Evolutionary conservation across 2,797 vertebrate species (phyloP), one percentile per base, ranked within the genome.

Genomic region (Uromys caudimaculatus): DNA sequence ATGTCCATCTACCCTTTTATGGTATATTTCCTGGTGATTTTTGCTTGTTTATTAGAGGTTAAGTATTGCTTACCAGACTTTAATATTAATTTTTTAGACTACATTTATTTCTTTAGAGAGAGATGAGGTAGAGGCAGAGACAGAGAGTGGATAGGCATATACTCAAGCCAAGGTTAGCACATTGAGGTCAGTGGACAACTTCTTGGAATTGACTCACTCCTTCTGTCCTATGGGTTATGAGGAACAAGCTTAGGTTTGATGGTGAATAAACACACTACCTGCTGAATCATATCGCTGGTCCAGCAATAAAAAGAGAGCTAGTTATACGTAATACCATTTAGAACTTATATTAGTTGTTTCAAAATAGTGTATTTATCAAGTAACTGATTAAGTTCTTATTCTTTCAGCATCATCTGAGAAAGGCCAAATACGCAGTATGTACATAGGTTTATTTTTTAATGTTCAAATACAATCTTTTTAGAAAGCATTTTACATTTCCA

Each of bases 401-500:
- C 1, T 88, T 87, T 64, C 89, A 94, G 92, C 32, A 91, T 78
- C 50, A 71, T 52, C 94, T 58, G 85, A 91, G 60, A 96, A 98
- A 90, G 29, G 13, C 29, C 85, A 93, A 90, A 44, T 54, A 19
- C 88, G 56, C 88, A 96, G 93, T 93, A 93, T 92, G 86, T 94
- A 96, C 81, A 79, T 47, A 9, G 27, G 54, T 76, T 94, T 95
- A 6, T 64, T 81, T 17, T 93, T 10, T 64, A 90, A 83, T 32
- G 3, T 0, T 89, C n/a, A 50, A 38, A 47, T 41, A 38, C 8
- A 69, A 29, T 27, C 23, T 95, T 92, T 62, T 54, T 73, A 4
- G 62, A 81, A 62, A 52, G 38, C 29, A 16, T n/a, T 64, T 54
- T 11, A 21, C 71, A 19, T 58, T 84, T 91, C 69, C 29, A 95